Base-by-base conservation (phyloP, 2,797 vertebrate genomes). In the Tadarida brasiliensis region DNA sequence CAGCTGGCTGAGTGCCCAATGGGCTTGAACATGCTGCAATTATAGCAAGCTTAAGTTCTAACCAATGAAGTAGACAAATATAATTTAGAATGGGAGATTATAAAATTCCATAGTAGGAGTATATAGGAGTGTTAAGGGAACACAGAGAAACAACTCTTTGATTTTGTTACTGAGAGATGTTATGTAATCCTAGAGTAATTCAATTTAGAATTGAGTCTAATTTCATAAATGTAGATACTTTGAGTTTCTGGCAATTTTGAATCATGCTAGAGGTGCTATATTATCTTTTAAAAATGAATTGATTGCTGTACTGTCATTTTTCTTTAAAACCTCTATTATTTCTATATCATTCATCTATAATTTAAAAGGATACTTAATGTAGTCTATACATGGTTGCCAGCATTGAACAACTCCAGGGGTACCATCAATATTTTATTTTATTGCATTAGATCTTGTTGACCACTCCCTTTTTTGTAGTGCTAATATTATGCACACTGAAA, bases 301-400 rank as follows among this genome's bases (percentile, higher is more conserved):
- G 3, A 51, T 81, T 90, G 7, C 20, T 82, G 1, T 65, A 24
- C 74, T 67, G 11, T 39, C 20, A n/a, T 16, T 84, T 77, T 90
- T 94, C 24, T 7, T 87, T 92, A 33, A 94, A 80, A 49, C 2
- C 3, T 22, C 91, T 5, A 65, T 81, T 65, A 35, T 74, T 80
- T 92, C 19, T 87, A 76, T 59, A 77, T 88, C 3, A 57, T 77
- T 68, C 12, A 85, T 57, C 3, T 73, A 26, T 5, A 73, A 5
- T 82, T 86, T 92, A 33, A 96, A 87, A 96, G 44, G 84, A 56
- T 44, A 17, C 1, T 86, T 87, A 80, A 63, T 86, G 30, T 67
- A 59, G 16, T 82, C 16, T 59, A 54, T 0, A 71, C 26, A 74
- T 39, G 14, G 35, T 57, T 82, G 10, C 44, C 22, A 65, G 4